Conservation (phyloP, 2,797 vertebrate species). For the Poeciliopsis infans region DNA sequence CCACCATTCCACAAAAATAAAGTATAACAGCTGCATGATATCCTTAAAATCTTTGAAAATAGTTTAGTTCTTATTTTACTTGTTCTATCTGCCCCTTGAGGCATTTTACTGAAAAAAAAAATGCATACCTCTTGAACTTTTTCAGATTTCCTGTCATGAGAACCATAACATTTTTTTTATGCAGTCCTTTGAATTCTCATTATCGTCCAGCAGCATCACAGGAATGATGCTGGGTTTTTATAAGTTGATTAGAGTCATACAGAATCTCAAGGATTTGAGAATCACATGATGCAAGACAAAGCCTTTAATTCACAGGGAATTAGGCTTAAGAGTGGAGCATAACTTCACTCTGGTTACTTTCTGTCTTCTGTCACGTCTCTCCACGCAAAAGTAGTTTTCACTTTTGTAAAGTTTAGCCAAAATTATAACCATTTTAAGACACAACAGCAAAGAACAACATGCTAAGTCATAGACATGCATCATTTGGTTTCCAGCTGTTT, state of each 20-base stretch:
- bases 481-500: background rate
- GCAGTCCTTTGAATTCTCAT: constrained; percentile 16
- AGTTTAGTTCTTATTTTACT: background rate
- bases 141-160: background rate
- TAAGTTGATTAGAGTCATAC: constrained; percentile 19
- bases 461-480: background rate
- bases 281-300: constrained; percentile 19
- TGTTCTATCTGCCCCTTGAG: background rate
- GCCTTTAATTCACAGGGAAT: constrained; percentile 18
- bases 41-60: background rate
- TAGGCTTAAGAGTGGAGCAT: background rate
- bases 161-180: background rate
- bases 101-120: background rate
- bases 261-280: constrained; percentile 7
- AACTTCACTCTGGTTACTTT: background rate
- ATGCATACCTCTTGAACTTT: background rate
- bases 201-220: background rate
- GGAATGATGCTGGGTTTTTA: constrained; percentile 5
- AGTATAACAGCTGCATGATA: background rate
- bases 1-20: background rate
- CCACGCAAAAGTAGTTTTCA: background rate
- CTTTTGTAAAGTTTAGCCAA: background rate
- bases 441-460: background rate
- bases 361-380: background rate
- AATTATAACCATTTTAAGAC: background rate